Evolutionary conservation across 2,888 invertebrate genomes (phyloP).

Genomic region (Himalopsyche tibetana): DNA sequence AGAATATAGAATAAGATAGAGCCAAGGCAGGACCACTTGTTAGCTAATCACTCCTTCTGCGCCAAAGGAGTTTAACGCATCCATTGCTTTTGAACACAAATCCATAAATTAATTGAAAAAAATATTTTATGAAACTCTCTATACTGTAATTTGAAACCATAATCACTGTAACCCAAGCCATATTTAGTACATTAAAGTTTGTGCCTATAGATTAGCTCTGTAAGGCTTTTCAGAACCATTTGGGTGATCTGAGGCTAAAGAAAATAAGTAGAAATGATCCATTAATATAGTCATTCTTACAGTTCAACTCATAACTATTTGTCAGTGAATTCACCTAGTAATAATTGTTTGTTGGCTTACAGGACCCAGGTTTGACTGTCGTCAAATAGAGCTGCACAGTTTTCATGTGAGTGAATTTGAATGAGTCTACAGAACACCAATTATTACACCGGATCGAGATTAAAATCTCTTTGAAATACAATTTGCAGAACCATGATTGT

Average conservation of each 20-base stretch:
- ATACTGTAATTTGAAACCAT: too few relatives aligned
- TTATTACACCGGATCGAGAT: not conserved
- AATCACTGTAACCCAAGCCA: too few relatives aligned
- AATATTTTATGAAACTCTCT: too few relatives aligned
- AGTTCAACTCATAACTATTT: not conserved
- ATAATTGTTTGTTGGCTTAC: not conserved
- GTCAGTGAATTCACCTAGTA: not conserved
- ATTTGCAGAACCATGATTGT: not conserved
- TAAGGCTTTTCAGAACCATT: not conserved
- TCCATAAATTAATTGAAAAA: too few relatives aligned
- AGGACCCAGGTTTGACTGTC: slow-evolving; percentile 17
- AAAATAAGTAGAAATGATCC: not conserved
- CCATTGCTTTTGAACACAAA: too few relatives aligned
- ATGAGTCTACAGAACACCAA: too few relatives aligned
- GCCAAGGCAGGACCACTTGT: too few relatives aligned
- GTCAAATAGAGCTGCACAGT: not conserved
- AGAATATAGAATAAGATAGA: too few relatives aligned
- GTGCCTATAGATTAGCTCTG: not conserved
- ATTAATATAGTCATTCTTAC: not conserved
- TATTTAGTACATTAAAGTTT: not conserved
- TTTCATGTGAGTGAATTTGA: not conserved
- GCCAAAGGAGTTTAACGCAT: too few relatives aligned
- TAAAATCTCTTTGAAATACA: not conserved
- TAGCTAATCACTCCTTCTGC: too few relatives aligned
- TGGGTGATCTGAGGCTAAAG: not conserved